Conservation (phyloP, 1,140 invertebrate genomes). For the Dendrolimus punctatus region DNA sequence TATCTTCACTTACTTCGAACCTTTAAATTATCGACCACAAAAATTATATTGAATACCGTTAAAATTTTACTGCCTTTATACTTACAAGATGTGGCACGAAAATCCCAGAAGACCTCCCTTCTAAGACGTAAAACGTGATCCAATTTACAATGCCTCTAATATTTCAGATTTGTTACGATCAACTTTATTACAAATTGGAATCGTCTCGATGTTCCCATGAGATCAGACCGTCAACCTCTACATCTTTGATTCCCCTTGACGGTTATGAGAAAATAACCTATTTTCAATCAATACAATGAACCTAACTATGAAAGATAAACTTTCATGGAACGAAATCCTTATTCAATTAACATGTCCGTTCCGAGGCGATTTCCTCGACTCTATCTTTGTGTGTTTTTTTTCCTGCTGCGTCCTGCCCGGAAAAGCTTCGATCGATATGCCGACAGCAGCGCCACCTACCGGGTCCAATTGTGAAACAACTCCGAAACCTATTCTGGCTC, state of each 20-base stretch:
- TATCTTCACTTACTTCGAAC: no score
- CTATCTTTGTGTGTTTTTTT: no score
- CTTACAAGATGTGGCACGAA: slow-evolving; percentile 9
- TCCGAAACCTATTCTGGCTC: no score
- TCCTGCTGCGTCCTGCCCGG: no score
- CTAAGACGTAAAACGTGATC: slow-evolving; percentile 42
- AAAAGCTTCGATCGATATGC: no score
- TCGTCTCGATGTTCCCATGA: slow-evolving; percentile 30
- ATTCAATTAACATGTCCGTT: slow-evolving; percentile 5
- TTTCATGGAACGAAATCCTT: background rate
- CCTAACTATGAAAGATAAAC: no score
- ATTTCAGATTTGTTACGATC: slow-evolving; percentile 37
- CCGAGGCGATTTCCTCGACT: background rate
- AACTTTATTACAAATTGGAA: slow-evolving; percentile 45
- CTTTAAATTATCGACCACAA: background rate
- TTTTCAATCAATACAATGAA: background rate
- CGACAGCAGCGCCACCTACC: no score
- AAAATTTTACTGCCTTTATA: no score
- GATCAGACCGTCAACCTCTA: slow-evolving; percentile 18
- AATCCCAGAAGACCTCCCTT: slow-evolving; percentile 25
- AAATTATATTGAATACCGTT: background rate
- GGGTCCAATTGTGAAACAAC: no score
- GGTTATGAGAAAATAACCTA: slow-evolving; percentile 17
- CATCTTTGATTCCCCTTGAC: slow-evolving; percentile 15
- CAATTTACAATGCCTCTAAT: slow-evolving; percentile 40